Percentiles rank a stretch among this genome's conserved stretches.
These are phyloP conservation scores for Zygothrica quintamaculata DNA, from an alignment of 2,888 invertebrate species.

Conservation along the genomic window DNA sequence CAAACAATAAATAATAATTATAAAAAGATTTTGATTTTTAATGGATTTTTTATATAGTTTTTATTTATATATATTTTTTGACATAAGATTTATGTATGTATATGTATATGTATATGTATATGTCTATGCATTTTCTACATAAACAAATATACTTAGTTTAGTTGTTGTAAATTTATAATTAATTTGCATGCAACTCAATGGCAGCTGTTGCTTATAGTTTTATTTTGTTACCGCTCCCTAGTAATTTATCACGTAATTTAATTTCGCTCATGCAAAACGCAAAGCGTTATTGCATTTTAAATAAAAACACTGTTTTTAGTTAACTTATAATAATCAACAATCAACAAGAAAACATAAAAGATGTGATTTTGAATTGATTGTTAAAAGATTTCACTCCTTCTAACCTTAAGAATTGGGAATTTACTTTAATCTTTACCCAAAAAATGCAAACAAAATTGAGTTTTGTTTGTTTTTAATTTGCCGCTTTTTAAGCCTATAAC, in stretches of 20 bases:
- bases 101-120: conserved; percentile 18
- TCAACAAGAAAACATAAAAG: conserved; percentile 6
- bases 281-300: conserved; percentile 28
- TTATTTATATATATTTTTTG: conserved; percentile 10
- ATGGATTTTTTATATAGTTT: conserved; percentile 3
- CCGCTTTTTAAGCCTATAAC: conserved; percentile 50
- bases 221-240: conserved; percentile 43
- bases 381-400: neutral
- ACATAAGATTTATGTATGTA: conserved; percentile 1
- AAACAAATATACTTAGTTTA: too few species aligned
- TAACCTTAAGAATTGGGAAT: conserved; percentile 12
- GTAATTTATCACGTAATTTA: conserved; percentile 68
- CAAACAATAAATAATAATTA: conserved; percentile 47
- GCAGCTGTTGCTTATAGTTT: conserved; percentile 19
- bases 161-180: conserved; percentile 40
- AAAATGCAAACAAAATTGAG: conserved; percentile 61
- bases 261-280: conserved; percentile 43
- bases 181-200: conserved; percentile 59
- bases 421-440: conserved; percentile 39
- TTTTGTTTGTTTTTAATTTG: conserved; percentile 72
- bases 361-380: conserved; percentile 9
- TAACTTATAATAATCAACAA: conserved; percentile 5
- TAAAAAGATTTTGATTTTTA: conserved; percentile 13
- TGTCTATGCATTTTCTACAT: neutral
- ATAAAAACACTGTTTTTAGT: conserved; percentile 40